phyloP scores from a whole-genome alignment of 2,797 vertebrate species.

The Moxostoma hubbsi region DNA sequence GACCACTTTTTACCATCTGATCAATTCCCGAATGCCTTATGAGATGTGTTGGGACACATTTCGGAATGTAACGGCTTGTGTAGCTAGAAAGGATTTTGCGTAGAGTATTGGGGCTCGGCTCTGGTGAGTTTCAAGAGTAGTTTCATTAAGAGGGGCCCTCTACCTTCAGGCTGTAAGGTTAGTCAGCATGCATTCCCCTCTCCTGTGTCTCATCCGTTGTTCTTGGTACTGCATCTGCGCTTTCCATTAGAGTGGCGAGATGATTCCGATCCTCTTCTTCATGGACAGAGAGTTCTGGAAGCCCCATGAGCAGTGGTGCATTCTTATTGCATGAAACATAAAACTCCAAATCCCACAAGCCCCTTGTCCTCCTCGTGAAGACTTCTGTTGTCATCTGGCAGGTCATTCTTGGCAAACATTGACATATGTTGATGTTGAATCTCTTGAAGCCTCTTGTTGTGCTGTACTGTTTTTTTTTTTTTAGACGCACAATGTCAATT shows the following conservation, averaged over 20 bases:
- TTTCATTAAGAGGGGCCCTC: background rate
- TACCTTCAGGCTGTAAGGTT: background rate
- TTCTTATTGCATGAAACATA: constrained; percentile 87
- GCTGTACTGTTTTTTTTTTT: background rate
- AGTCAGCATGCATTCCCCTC: constrained; percentile 8
- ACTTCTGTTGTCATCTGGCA: constrained; percentile 88
- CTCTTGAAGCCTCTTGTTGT: background rate
- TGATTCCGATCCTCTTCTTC: constrained; percentile 61
- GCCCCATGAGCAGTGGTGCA: constrained; percentile 82
- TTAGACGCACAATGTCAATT: constrained; percentile 52
- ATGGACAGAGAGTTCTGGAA: constrained; percentile 69
- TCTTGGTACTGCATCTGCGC: constrained; percentile 42
- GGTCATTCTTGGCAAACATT: constrained; percentile 70
- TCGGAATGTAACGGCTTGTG: background rate
- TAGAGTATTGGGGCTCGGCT: background rate
- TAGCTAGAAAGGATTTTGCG: background rate
- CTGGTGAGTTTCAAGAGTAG: background rate
- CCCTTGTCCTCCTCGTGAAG: constrained; percentile 85
- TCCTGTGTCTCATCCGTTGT: constrained; percentile 9
- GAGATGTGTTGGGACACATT: background rate
- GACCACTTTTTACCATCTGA: too few relatives aligned
- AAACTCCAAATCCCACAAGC: constrained; percentile 87
- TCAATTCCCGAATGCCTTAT: background rate
- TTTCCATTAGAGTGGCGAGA: constrained; percentile 78
- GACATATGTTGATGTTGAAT: background rate